These are phyloP conservation scores for Cephalopholis sonnerati DNA, from an alignment of 2,113 vertebrate species.

Conservation along the genomic window DNA sequence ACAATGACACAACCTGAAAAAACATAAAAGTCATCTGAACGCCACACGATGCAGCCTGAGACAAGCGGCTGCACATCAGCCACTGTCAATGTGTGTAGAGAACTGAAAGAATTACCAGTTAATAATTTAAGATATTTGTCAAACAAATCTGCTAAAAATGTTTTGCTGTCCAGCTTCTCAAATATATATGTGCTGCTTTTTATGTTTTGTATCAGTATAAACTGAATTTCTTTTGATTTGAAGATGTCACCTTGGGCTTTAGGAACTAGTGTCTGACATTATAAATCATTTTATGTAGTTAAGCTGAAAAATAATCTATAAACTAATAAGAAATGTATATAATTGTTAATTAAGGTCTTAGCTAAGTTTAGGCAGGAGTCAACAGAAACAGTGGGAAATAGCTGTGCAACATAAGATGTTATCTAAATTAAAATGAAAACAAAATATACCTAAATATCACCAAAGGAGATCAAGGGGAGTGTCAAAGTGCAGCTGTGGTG, in stretches of 20 bases:
- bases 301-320: neutral
- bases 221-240: too few species aligned
- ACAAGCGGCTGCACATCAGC: neutral
- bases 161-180: neutral
- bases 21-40: neutral
- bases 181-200: neutral
- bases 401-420: neutral
- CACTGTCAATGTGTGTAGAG: neutral
- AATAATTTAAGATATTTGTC: neutral
- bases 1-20: slow-evolving; percentile 33
- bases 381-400: neutral
- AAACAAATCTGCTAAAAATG: neutral
- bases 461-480: neutral
- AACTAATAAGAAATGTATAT: neutral
- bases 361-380: neutral
- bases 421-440: neutral
- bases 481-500: neutral
- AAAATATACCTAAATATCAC: neutral
- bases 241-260: too few species aligned
- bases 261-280: too few species aligned
- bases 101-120: too few species aligned
- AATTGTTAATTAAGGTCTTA: neutral
- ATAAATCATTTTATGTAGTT: too few species aligned
- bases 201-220: neutral
- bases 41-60: neutral